These are phyloP conservation scores for Diadromus collaris DNA, from an alignment of 2,888 invertebrate species.

Conservation along the genomic window DNA sequence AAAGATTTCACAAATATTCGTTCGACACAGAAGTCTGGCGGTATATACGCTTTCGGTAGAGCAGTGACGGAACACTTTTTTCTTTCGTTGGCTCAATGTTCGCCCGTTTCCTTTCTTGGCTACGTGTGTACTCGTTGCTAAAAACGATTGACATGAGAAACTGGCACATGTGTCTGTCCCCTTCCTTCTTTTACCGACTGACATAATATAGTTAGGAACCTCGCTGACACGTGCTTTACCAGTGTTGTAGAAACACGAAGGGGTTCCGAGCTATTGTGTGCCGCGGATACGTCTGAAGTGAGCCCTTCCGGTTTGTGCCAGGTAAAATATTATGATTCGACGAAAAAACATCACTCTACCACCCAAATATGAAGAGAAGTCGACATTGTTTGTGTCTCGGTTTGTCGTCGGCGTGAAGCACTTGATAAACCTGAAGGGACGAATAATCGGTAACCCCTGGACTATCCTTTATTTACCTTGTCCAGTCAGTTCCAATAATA, in stretches of 20 bases:
- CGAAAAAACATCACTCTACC: constrained; percentile 22
- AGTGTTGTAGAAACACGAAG: background rate
- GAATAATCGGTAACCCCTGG: background rate
- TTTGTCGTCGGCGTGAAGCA: background rate
- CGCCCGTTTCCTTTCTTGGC: constrained; percentile 19
- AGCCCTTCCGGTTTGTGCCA: constrained; percentile 4
- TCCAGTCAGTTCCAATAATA: background rate
- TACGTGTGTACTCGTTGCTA: constrained; percentile 13
- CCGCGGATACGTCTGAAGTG: constrained; percentile 14
- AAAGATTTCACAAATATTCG: constrained; percentile 32
- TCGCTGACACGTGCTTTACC: background rate
- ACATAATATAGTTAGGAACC: constrained; percentile 20
- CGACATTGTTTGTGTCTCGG: constrained; percentile 9
- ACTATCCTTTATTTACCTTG: background rate
- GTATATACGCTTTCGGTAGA: background rate
- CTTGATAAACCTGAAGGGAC: background rate
- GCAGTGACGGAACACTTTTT: constrained; percentile 39
- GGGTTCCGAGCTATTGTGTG: constrained; percentile 8
- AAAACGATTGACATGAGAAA: constrained; percentile 77
- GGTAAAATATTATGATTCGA: constrained; percentile 47
- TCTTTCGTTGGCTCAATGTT: constrained; percentile 27
- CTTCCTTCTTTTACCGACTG: constrained; percentile 27
- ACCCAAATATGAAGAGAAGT: constrained; percentile 26
- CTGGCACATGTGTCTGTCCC: constrained; percentile 71
- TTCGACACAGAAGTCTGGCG: constrained; percentile 1